Evolutionary conservation across 2,888 invertebrate species (phyloP).

Genomic region (Iselma pallidipennis): DNA sequence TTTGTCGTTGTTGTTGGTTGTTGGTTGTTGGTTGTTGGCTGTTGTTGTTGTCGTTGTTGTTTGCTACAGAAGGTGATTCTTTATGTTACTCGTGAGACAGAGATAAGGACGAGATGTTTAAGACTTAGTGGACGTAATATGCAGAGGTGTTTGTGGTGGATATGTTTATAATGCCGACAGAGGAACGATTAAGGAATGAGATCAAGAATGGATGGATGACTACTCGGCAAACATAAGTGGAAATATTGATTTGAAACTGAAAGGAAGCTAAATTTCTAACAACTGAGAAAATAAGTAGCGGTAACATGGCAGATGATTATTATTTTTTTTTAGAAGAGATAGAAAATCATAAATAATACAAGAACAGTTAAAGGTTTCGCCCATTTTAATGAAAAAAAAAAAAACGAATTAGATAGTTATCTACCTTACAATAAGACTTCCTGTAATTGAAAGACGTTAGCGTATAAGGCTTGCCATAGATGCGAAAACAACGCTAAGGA

Average conservation of each 20-base stretch:
- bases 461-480: neutral
- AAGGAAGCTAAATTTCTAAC: neutral
- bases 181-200: neutral
- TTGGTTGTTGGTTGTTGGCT: no score
- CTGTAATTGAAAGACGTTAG: neutral
- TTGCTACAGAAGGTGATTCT: slow-evolving; percentile 1
- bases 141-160: slow-evolving; percentile 21
- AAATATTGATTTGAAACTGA: neutral
- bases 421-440: neutral
- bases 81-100: neutral
- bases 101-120: slow-evolving; percentile 6
- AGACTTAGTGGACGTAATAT: slow-evolving; percentile 16
- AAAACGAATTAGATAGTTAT: neutral
- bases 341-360: neutral
- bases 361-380: neutral
- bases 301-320: no score
- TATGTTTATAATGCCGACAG: neutral
- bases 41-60: neutral
- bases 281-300: no score
- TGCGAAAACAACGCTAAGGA: neutral
- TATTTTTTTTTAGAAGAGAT: no score
- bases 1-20: slow-evolving; percentile 37
- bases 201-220: neutral
- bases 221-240: neutral
- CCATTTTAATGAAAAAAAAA: neutral